Evolutionary conservation across 2,888 invertebrate species (phyloP).

Genomic region (Dicranocentrus wangi): DNA sequence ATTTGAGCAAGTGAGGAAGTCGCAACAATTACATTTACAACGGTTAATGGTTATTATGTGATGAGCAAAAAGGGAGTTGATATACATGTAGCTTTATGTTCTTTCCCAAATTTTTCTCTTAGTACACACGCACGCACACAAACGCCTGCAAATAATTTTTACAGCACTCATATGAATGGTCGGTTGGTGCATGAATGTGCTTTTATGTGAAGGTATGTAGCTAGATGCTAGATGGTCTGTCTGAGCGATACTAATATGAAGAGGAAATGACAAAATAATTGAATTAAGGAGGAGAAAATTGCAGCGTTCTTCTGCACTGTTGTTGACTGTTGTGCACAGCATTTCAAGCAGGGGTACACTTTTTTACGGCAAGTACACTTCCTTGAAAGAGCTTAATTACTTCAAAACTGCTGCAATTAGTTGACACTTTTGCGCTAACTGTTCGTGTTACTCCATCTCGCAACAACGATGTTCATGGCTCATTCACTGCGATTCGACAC

Average conservation of each 20-base stretch:
- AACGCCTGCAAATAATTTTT: background rate
- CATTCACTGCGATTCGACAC: constrained; percentile 14
- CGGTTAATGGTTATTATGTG: too few species aligned
- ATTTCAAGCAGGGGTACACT: background rate
- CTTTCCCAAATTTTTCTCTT: constrained; percentile 1
- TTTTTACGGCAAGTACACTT: constrained; percentile 15
- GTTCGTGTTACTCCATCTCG: too few species aligned
- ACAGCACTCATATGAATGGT: background rate
- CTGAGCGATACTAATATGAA: background rate
- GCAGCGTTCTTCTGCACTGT: background rate
- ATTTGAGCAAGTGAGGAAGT: too few species aligned
- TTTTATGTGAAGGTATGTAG: background rate
- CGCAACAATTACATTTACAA: too few species aligned
- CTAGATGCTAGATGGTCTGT: background rate
- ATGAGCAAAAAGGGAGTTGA: too few species aligned
- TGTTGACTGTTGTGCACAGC: background rate
- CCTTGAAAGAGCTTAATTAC: constrained; percentile 34
- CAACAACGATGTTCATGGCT: too few species aligned
- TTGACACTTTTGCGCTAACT: constrained; percentile 39
- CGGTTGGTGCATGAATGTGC: background rate
- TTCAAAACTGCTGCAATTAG: constrained; percentile 42
- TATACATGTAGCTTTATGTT: too few species aligned
- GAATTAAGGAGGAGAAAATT: constrained; percentile 43
- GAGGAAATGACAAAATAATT: constrained; percentile 49
- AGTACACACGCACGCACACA: constrained; percentile 6